Conservation (phyloP, 2,888 invertebrate species). For the Chloromyia formosa region DNA sequence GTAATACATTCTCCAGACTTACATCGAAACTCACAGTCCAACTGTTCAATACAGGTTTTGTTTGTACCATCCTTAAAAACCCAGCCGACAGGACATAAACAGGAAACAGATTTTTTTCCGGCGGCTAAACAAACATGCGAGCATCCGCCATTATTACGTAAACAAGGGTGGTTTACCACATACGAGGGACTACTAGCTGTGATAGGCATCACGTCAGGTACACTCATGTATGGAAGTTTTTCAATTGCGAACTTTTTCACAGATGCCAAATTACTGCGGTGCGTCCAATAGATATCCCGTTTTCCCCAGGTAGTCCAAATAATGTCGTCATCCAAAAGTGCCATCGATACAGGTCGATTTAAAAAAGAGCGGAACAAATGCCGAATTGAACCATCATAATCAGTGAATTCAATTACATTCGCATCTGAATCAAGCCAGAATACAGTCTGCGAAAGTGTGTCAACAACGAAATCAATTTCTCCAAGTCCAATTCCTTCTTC, state of each 20-base stretch:
- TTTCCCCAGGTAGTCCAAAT: constrained; percentile 75
- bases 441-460: constrained; percentile 68
- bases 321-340: constrained; percentile 70
- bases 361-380: constrained; percentile 65
- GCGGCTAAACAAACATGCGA: constrained; percentile 77
- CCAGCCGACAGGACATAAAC: constrained; percentile 76
- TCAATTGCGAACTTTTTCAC: constrained; percentile 59
- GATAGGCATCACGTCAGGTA: constrained; percentile 47
- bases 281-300: constrained; percentile 69
- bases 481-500: constrained; percentile 61
- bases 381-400: constrained; percentile 68
- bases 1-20: constrained; percentile 69
- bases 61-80: constrained; percentile 64
- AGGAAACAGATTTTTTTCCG: constrained; percentile 59
- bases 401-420: constrained; percentile 72
- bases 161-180: constrained; percentile 68
- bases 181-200: constrained; percentile 44
- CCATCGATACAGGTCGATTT: constrained; percentile 68
- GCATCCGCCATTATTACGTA: constrained; percentile 71
- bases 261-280: constrained; percentile 63
- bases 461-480: constrained; percentile 64
- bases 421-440: constrained; percentile 75
- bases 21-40: constrained; percentile 67
- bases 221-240: constrained; percentile 54
- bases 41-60: constrained; percentile 68